These are phyloP conservation scores for Coturnix japonica DNA, from an alignment of 2,113 vertebrate genomes.

Conservation along the genomic window DNA sequence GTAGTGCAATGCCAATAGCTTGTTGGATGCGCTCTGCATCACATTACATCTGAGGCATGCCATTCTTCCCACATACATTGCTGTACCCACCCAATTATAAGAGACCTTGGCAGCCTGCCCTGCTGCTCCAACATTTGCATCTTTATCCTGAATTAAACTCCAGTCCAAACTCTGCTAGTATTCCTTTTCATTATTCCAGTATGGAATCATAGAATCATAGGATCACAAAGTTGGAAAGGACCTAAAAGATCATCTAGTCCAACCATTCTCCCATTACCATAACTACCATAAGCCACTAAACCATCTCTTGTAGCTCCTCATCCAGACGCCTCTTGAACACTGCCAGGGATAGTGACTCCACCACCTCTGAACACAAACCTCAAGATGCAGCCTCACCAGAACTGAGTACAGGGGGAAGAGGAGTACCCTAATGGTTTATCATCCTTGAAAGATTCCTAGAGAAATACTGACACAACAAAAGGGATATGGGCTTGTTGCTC, in stretches of 20 bases:
- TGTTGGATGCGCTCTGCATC: conserved; percentile 14
- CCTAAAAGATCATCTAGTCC: too few species aligned
- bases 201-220: not conserved
- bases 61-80: conserved; percentile 61
- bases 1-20: conserved; percentile 30
- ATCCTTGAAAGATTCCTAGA: not conserved
- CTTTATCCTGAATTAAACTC: conserved; percentile 58
- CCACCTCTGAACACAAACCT: too few species aligned
- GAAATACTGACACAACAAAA: not conserved
- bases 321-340: too few species aligned
- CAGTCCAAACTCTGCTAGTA: not conserved
- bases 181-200: not conserved
- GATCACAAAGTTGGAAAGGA: too few species aligned
- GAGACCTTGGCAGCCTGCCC: conserved; percentile 52
- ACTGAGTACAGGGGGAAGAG: not conserved
- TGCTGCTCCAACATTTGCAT: conserved; percentile 41
- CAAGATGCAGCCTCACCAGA: too few species aligned
- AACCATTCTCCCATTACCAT: too few species aligned
- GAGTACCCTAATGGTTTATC: not conserved
- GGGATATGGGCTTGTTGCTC: not conserved
- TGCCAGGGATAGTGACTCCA: too few species aligned
- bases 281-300: too few species aligned
- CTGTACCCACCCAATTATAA: conserved; percentile 58
- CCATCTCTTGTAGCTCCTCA: too few species aligned
- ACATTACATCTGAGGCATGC: conserved; percentile 33